Conservation (phyloP, 2,797 vertebrate genomes). For the Lindbergichthys nudifrons region DNA sequence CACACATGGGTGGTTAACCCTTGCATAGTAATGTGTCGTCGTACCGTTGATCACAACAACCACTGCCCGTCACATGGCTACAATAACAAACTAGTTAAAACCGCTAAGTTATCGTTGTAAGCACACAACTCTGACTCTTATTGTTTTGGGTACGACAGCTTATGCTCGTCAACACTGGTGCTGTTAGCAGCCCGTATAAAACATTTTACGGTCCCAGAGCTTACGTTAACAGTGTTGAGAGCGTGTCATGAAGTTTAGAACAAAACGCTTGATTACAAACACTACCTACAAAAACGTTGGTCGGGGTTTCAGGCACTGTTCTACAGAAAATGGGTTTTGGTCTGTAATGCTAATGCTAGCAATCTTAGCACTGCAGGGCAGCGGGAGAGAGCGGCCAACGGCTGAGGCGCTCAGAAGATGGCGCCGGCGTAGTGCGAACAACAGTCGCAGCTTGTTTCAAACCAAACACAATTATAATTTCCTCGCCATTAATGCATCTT, state of each 20-base stretch:
- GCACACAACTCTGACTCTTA: neutral
- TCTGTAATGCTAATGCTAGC: constrained; percentile 66
- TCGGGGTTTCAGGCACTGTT: too few relatives aligned
- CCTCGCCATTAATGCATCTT: neutral
- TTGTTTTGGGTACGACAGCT: too few relatives aligned
- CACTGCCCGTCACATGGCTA: constrained; percentile 65
- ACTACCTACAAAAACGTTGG: neutral
- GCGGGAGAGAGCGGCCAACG: constrained; percentile 62
- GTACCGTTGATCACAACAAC: constrained; percentile 40
- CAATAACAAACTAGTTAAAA: constrained; percentile 65
- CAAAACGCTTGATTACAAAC: neutral
- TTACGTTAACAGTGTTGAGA: neutral
- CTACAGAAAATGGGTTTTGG: neutral
- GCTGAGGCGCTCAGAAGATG: constrained; percentile 72
- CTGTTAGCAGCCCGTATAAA: neutral
- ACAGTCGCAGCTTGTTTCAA: constrained; percentile 40
- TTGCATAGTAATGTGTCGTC: neutral
- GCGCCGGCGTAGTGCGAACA: constrained; percentile 67
- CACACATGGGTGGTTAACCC: constrained; percentile 22
- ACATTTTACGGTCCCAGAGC: too few relatives aligned
- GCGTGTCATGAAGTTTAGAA: neutral
- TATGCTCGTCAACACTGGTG: neutral
- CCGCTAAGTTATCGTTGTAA: neutral
- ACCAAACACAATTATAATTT: constrained; percentile 16
- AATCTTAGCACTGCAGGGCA: constrained; percentile 61